Conservation (phyloP, 2,797 vertebrate species). For the Phrynocephalus vlangalii region DNA sequence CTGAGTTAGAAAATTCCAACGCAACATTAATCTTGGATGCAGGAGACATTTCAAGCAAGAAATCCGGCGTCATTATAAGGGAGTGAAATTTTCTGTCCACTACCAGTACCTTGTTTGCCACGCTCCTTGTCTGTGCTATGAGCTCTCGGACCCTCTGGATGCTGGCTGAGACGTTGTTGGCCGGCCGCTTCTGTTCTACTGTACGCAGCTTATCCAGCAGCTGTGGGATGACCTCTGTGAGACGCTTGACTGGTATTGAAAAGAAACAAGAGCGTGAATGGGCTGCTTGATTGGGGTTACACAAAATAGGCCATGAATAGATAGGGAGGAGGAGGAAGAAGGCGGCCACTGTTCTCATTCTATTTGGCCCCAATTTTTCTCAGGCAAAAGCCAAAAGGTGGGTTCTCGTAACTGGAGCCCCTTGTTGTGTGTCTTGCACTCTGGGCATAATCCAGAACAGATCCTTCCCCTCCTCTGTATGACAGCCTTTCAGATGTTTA, state of each 20-base stretch:
- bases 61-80: background rate
- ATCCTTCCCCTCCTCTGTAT: no score
- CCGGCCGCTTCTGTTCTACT: constrained; percentile 91
- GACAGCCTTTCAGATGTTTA: no score
- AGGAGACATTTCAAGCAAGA: background rate
- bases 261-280: constrained; percentile 11
- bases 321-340: no score
- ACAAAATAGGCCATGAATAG: no score
- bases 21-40: background rate
- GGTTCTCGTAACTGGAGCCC: no score
- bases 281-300: background rate
- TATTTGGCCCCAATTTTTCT: no score
- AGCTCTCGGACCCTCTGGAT: constrained; percentile 93
- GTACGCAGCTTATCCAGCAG: constrained; percentile 89
- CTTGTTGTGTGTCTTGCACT: no score
- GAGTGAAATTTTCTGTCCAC: background rate
- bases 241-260: constrained; percentile 84
- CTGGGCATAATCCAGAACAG: no score
- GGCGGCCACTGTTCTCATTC: no score
- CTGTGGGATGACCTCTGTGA: constrained; percentile 89
- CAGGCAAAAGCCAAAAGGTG: no score
- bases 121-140: constrained; percentile 95
- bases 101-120: constrained; percentile 91
- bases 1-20: background rate
- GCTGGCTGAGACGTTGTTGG: constrained; percentile 92